Evolutionary conservation across 64 coral and sea anemone genomes (phyloP), one percentile per base, ranked within the genome.

Genomic region (Dendronephthya gigantea): DNA sequence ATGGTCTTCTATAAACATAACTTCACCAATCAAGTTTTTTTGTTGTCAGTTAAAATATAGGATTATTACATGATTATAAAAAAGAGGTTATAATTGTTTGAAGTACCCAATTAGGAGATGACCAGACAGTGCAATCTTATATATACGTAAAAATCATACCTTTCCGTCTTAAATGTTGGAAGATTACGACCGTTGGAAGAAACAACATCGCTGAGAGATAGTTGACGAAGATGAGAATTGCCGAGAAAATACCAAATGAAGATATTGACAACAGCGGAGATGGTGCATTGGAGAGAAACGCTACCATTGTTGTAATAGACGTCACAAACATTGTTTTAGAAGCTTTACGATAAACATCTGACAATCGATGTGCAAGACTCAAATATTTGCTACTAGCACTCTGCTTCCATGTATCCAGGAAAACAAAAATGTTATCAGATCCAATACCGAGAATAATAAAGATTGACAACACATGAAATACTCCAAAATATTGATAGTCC

Each of bases 361-460:
- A 79, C 32, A 79, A 39, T 34, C 72, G 9, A 35, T 37, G 72
- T 10, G 31, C 32, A 39, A 79, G 72, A 79, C 36, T 79, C 36
- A 35, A 5, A 19, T 37, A 79, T 79, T 15, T 79, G 6, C 9
- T 29, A 6, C 15, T 6, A 19, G 9, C 31, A 39, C 19, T 28
- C 36, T 79, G 72, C 72, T 79, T 79, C 72, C 72, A 79, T 33
- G 72, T 79, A 39, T 79, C 72, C 72, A 79, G 34, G 22, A 79
- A 79, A 29, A 79, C 72, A 79, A 79, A 79, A 29, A 79, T 79
- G 22, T 79, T 79, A 79, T 79, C 72, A 39, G 72, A 79, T 34
- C 72, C 72, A 79, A 79, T 79, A 33, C 72, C 72, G 0, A 79
- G 72, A 35, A 79, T 79, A 29, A 79, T 79, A 19, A 79, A 79